Evolutionary conservation across 1,140 invertebrate genomes (phyloP), one percentile per base, ranked within the genome.

Genomic region (Neodiprion fabricii): DNA sequence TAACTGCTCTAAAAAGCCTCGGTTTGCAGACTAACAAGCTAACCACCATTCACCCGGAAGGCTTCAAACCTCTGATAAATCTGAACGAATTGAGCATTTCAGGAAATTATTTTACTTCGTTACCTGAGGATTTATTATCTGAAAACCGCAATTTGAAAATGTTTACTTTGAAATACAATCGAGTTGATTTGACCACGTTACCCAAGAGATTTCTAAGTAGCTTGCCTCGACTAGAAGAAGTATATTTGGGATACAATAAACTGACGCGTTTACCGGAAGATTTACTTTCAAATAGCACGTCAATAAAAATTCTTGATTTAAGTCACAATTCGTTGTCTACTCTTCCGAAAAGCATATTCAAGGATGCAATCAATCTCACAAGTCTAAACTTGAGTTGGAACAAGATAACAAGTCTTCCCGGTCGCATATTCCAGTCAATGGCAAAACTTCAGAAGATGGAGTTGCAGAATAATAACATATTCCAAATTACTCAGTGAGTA

Each of bases 21-120:
- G 92, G 93, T 83, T 77, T 94, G 21, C 91, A 90, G 77, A 86
- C 85, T 9, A 94, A 94, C 81, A 85, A 89, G n/a, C 85, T 94
- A 72, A 89, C 89, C 40, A 85, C 88, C 40, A 85, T 94, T 61
- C 87, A 90, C 3, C 79, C 86, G 5, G 88, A 90, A 73, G 85
- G 92, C 53, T 93, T 94, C 78, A 84, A 85, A 2, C 86, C 90
- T 68, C 80, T 94, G 28, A 85, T 80, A 47, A 91, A 91, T 75
- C 84, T 94, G 12, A 89, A 87, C 72, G 87, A 88, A 74, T 80
- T 93, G n/a, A 91, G 91, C 79, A 84, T 94, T 67, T 90, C 87
- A 74, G 86, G 84, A 11, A 94, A 93, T 81, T 89, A 89, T 74
- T 91, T 94, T 77, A 88, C 86, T 1, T 83, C 86, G 12, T 78